These are phyloP conservation scores for Camelus dromedarius DNA, from an alignment of 2,113 vertebrate genomes.

Conservation along the genomic window DNA sequence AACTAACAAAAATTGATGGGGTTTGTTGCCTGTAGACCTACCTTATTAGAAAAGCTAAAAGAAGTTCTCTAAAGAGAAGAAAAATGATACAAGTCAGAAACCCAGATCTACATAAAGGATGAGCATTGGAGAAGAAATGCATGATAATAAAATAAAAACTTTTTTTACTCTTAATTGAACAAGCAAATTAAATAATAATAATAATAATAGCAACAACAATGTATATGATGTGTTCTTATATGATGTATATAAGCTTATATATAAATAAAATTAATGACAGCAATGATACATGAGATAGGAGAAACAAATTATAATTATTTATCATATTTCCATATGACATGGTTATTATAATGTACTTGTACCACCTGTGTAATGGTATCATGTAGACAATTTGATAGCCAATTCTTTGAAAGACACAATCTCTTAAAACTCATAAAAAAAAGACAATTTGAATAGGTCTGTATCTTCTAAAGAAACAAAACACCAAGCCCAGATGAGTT, in stretches of 20 bases:
- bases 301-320: background rate
- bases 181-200: background rate
- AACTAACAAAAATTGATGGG: background rate
- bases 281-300: background rate
- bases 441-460: too few relatives aligned
- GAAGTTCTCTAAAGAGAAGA: background rate
- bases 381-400: background rate
- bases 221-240: background rate
- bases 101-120: background rate
- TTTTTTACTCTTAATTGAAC: background rate
- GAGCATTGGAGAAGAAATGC: background rate
- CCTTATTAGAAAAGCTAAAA: background rate
- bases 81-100: background rate
- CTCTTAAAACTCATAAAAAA: too few relatives aligned
- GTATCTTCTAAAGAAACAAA: too few relatives aligned
- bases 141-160: background rate
- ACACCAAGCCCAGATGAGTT: background rate
- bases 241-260: background rate
- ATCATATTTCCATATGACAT: too few relatives aligned
- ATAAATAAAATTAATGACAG: background rate
- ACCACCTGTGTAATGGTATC: background rate
- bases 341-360: background rate
- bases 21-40: background rate
- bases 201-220: background rate
- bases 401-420: too few relatives aligned